phyloP scores from a whole-genome alignment of 2,797 vertebrate species.

The Peromyscus eremicus region DNA sequence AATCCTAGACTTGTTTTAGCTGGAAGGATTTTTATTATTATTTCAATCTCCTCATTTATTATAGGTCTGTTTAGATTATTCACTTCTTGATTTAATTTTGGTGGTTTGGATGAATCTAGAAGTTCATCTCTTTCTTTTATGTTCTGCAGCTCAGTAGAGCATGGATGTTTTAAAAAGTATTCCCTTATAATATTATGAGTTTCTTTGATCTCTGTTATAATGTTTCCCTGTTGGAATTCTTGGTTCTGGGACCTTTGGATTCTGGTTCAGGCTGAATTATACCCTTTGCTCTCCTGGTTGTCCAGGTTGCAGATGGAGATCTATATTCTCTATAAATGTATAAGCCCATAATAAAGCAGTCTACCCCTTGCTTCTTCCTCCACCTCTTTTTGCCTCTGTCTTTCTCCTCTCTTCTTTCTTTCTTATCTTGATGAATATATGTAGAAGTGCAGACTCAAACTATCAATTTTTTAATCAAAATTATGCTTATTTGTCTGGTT shows the following conservation, averaged over 20 bases:
- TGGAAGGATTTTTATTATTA: background rate
- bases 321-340: too few species aligned
- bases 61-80: background rate
- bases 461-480: too few species aligned
- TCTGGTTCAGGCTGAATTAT: background rate
- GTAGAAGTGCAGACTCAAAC: too few species aligned
- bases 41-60: background rate
- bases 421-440: too few species aligned
- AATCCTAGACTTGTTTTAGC: background rate
- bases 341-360: too few species aligned
- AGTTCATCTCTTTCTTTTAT: background rate
- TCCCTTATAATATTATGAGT: background rate
- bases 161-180: background rate
- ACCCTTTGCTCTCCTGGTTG: too few species aligned
- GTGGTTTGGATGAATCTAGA: background rate
- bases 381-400: too few species aligned
- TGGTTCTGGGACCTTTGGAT: background rate
- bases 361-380: too few species aligned
- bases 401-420: too few species aligned
- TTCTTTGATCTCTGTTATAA: background rate
- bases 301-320: too few species aligned
- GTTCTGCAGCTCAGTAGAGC: background rate
- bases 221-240: background rate
- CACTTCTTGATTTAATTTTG: background rate
- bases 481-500: background rate